Evolutionary conservation across 2,113 vertebrate species (phyloP).

Genomic region (Hyperopisus bebe): DNA sequence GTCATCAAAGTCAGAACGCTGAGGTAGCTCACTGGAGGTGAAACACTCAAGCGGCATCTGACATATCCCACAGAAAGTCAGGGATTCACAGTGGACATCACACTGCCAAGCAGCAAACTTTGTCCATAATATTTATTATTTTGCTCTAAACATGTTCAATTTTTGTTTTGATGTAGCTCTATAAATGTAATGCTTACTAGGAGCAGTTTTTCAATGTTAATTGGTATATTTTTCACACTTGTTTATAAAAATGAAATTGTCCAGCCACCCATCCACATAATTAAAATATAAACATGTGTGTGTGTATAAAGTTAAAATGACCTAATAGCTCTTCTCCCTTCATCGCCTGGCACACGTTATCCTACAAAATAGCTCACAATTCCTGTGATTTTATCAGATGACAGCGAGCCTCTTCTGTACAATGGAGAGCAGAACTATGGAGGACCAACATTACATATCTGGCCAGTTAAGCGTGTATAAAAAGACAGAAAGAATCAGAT

Average conservation of each 20-base stretch:
- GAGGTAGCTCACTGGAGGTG: neutral
- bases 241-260: neutral
- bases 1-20: neutral
- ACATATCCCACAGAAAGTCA: neutral
- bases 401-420: neutral
- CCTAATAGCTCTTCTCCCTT: neutral
- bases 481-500: neutral
- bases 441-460: neutral
- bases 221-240: neutral
- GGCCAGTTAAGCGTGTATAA: neutral
- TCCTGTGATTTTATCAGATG: conserved; percentile 9
- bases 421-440: neutral
- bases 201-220: neutral
- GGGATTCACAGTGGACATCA: neutral
- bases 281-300: neutral
- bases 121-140: neutral
- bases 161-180: neutral
- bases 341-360: neutral
- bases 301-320: too few relatives aligned
- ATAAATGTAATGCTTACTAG: neutral
- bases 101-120: neutral
- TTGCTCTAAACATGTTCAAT: neutral
- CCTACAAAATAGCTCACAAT: neutral
- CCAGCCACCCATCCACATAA: neutral
- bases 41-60: neutral